phyloP scores from a whole-genome alignment of 2,797 vertebrate species.

The Cirrhinus mrigala region DNA sequence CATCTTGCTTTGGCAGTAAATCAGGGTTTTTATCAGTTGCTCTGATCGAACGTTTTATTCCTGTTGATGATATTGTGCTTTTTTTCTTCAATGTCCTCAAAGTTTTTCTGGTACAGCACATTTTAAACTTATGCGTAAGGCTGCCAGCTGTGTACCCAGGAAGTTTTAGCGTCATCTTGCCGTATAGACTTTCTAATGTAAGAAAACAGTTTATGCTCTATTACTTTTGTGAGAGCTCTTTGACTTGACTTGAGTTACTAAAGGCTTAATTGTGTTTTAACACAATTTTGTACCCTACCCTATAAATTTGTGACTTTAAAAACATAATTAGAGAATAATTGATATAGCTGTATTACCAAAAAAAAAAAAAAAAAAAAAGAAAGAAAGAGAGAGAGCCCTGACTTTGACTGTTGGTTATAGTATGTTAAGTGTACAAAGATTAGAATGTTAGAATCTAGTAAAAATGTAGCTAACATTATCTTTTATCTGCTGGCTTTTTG shows the following conservation, averaged over 20 bases:
- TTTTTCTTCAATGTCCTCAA: neutral
- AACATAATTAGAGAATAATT: neutral
- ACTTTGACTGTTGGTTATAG: no score
- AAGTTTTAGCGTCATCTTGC: neutral
- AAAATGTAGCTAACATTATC: no score
- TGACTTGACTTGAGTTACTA: neutral
- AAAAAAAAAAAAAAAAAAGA: no score
- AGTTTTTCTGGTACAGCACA: neutral
- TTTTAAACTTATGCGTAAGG: neutral
- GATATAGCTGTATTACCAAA: neutral
- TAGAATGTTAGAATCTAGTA: no score
- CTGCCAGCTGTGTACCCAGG: neutral
- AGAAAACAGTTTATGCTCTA: neutral
- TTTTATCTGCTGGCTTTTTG: no score
- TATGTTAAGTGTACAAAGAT: no score
- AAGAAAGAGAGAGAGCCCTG: no score
- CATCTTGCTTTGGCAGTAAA: neutral
- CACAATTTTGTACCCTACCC: neutral
- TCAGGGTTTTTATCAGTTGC: neutral
- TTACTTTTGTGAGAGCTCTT: neutral
- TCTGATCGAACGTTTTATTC: neutral
- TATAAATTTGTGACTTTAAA: no score
- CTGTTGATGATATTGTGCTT: neutral
- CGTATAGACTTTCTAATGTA: neutral
- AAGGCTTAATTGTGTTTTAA: neutral